Base-by-base conservation (phyloP, 2,113 vertebrate genomes). In the Larimichthys polyactis region DNA sequence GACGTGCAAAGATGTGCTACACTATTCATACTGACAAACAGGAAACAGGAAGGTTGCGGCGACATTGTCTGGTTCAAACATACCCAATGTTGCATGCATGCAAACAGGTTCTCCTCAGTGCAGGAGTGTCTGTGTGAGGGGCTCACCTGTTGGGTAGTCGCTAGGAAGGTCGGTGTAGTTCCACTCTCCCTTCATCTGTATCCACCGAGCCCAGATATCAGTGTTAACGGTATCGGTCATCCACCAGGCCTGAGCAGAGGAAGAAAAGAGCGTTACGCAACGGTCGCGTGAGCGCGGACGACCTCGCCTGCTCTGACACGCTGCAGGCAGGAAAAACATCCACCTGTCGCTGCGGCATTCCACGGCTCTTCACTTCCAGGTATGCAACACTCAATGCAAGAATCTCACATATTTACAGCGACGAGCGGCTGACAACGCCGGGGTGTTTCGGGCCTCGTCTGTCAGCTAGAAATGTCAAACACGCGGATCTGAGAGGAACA, bases 191-290 rank as follows among this genome's bases (percentile, higher is more conserved):
- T 49, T 46, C 0, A 0, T 0, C 1, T 43, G 1, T 0, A 22
- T 0, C 95, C 95, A 96, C 6, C 87, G 83, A 59, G 15, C 79
- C 95, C 95, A 96, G 2, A 96, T 57, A 17, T 96, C 95, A 22
- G 94, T 95, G 71, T 62, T 69, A 0, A 70, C 0, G 0, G 0
- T 12, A 0, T 87, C 7, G 1, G 82, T 81, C 24, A 89, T 11
- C 95, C 95, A 96, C 95, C 95, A 96, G 52, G 92, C 94, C 95
- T 96, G 78, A 22, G 11, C 29, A 4, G 43, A 19, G 36, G 36
- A 40, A 40, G 36, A 8, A 40, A 40, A 40, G 7, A 40, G 9
- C 1, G 7, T 8, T 40, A 40, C 2, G 46, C 59, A 48, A 40
- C 11, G 1, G 24, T 14, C 20, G 71, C 29, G 20, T 17, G 2